phyloP scores from a whole-genome alignment of 2,888 invertebrate genomes.

The Nephrotoma guestfalica region DNA sequence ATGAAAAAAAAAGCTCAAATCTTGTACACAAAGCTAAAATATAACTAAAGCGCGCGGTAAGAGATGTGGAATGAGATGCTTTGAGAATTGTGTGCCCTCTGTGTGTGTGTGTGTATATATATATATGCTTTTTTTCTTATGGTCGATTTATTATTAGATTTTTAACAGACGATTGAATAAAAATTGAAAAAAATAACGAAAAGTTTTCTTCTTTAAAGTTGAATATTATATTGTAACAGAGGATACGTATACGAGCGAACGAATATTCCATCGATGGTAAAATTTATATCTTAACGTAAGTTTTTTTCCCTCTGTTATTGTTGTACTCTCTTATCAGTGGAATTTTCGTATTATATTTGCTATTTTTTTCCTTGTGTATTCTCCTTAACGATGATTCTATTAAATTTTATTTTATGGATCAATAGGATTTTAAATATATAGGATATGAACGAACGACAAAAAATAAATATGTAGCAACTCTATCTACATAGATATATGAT shows the following conservation, averaged over 20 bases:
- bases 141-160: constrained; percentile 1
- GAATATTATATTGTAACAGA: not conserved
- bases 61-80: not conserved
- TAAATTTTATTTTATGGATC: not conserved
- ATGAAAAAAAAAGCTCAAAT: not conserved
- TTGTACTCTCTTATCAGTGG: not conserved
- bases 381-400: not conserved
- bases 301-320: not conserved
- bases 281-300: not conserved
- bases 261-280: not conserved
- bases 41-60: not conserved
- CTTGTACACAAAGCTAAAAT: not conserved
- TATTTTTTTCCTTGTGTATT: not conserved
- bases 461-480: not conserved
- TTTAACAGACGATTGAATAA: constrained; percentile 3
- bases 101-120: not conserved
- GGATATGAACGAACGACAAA: not conserved
- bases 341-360: not conserved
- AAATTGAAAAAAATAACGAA: not conserved
- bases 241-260: not conserved
- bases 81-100: not conserved
- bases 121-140: not conserved
- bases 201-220: not conserved
- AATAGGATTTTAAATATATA: not conserved
- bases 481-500: not conserved